Evolutionary conservation across 1,140 invertebrate genomes (phyloP).

Genomic region (Magallana gigas): DNA sequence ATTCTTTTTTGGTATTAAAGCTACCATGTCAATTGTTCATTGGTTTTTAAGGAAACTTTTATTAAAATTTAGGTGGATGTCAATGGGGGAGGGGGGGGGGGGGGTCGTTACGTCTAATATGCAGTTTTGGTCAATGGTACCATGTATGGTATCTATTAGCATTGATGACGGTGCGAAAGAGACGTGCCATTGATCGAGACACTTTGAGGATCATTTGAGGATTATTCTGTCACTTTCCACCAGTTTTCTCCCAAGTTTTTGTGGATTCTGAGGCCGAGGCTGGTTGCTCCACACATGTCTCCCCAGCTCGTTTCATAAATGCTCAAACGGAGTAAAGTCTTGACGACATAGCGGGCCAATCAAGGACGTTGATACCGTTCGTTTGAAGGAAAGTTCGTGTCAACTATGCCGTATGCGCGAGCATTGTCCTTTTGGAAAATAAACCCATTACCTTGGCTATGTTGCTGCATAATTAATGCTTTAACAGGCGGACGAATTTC

Average conservation of each 20-base stretch:
- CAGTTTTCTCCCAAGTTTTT: background rate
- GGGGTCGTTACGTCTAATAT: background rate
- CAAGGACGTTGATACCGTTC: slow-evolving; percentile 20
- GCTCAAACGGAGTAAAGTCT: background rate
- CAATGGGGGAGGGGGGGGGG: too few species aligned
- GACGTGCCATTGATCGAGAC: background rate
- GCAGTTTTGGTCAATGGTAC: background rate
- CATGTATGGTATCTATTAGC: background rate
- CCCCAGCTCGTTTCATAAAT: background rate
- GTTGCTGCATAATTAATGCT: background rate
- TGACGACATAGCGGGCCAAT: background rate
- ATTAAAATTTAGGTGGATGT: too few species aligned
- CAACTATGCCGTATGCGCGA: slow-evolving; percentile 33
- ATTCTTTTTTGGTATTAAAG: too few species aligned
- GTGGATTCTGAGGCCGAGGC: background rate
- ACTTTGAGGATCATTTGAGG: too few species aligned
- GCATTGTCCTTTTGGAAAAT: slow-evolving; percentile 42
- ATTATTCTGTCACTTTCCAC: too few species aligned
- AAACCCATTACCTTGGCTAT: background rate
- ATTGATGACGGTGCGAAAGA: background rate
- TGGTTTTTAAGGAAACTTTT: too few species aligned
- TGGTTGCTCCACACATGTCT: background rate
- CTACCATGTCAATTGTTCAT: too few species aligned
- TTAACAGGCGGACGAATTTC: background rate
- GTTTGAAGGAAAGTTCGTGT: background rate